phyloP scores from a whole-genome alignment of 2,888 invertebrate genomes.

The Oxytorus armatus region DNA sequence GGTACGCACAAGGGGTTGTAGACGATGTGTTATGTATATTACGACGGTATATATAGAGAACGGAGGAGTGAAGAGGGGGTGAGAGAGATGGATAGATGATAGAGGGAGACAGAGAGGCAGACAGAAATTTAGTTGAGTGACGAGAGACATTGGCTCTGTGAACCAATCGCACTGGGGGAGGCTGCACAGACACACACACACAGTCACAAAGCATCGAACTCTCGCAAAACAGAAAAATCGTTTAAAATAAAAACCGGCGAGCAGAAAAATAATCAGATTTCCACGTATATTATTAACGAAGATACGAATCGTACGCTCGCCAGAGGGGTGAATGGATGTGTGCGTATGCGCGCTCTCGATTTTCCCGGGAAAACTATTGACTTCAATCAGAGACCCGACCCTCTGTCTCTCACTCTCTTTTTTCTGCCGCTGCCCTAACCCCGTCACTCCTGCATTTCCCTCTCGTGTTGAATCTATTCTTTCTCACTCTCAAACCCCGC shows the following conservation, averaged over 20 bases:
- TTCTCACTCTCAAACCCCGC: slow-evolving; percentile 22
- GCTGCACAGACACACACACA: background rate
- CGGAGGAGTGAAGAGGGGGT: slow-evolving; percentile 17
- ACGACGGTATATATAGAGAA: slow-evolving; percentile 25
- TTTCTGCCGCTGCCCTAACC: slow-evolving; percentile 37
- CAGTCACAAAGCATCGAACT: slow-evolving; percentile 29
- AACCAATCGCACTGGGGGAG: slow-evolving; percentile 27
- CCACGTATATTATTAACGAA: slow-evolving; percentile 83
- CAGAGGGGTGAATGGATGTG: slow-evolving; percentile 15
- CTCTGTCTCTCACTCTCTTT: slow-evolving; percentile 55
- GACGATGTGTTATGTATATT: slow-evolving; percentile 36
- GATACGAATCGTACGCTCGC: slow-evolving; percentile 67
- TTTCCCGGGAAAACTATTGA: slow-evolving; percentile 78
- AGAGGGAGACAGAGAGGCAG: background rate
- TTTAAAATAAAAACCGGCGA: slow-evolving; percentile 81
- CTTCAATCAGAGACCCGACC: slow-evolving; percentile 78
- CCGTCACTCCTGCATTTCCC: slow-evolving; percentile 53
- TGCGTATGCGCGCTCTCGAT: slow-evolving; percentile 40
- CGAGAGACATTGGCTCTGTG: slow-evolving; percentile 46
- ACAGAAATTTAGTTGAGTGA: slow-evolving; percentile 6
- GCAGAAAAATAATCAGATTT: slow-evolving; percentile 84
- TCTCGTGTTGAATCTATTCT: slow-evolving; percentile 32
- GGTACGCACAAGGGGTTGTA: slow-evolving; percentile 3
- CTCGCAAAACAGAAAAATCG: slow-evolving; percentile 65
- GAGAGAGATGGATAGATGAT: slow-evolving; percentile 12